Evolutionary conservation across 2,113 vertebrate species (phyloP).

Genomic region (Drymodes brunneopygia): DNA sequence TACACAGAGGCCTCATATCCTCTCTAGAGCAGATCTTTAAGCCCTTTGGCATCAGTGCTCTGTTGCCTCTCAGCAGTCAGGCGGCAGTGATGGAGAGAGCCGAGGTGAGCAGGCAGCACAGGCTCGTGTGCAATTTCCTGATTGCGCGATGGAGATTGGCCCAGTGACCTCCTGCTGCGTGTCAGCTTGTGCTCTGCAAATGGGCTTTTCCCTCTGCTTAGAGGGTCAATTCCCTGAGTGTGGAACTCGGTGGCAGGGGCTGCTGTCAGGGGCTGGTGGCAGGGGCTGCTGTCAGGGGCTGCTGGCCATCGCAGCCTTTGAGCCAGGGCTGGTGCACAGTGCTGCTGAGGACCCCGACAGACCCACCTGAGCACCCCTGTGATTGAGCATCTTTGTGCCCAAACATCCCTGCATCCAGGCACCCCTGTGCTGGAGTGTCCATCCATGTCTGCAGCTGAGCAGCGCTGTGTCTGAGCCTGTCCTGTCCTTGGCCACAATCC

Average conservation of each 20-base stretch:
- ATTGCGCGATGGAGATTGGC: fast-evolving
- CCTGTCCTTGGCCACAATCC: neutral
- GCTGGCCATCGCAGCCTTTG: fast-evolving
- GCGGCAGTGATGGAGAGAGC: fast-evolving
- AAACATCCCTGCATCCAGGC: neutral
- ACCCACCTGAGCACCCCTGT: neutral
- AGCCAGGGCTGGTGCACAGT: fast-evolving
- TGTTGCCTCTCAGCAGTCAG: neutral
- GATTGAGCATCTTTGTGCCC: fast-evolving
- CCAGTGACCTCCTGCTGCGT: neutral
- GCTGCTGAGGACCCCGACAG: neutral
- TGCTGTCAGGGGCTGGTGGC: neutral
- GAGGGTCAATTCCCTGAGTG: neutral
- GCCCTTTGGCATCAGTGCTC: neutral
- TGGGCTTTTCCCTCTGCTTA: neutral
- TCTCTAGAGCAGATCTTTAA: neutral
- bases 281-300: fast-evolving
- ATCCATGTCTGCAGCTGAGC: neutral
- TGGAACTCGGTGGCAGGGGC: neutral
- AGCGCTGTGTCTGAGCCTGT: neutral
- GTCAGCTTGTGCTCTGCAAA: neutral
- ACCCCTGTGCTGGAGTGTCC: neutral
- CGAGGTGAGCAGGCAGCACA: fast-evolving
- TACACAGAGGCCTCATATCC: fast-evolving
- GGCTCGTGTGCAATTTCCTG: fast-evolving